Evolutionary conservation across 2,797 vertebrate genomes (phyloP), one percentile per base, ranked within the genome.

Genomic region (Siniperca obscura): DNA sequence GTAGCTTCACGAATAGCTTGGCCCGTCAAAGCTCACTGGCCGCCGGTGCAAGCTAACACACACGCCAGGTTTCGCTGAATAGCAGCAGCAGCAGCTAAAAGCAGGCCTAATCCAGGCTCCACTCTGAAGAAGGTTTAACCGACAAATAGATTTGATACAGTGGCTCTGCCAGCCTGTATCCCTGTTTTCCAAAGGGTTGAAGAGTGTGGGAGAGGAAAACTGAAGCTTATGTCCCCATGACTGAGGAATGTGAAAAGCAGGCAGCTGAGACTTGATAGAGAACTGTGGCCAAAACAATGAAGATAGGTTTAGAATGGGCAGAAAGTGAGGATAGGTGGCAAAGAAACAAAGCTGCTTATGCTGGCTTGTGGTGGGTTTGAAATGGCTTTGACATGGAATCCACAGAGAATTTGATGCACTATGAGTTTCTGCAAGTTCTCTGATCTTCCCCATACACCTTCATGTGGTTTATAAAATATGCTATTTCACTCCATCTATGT

Each of bases 81-180:
- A 87, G 74, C 76, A 84, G 50, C 76, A 78, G 57, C 67, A 81
- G 83, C 42, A 62, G 81, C 82, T 81, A 87, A 79, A 86, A 71
- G 25, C 50, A 76, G 77, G 69, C 61, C 64, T 89, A 82, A 91
- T 91, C 90, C 90, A 83, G 71, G 61, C 78, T 86, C 60, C 38
- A 22, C 85, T 83, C 80, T 61, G 77, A 85, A 76, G 77, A 87
- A 80, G 84, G 73, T 89, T 90, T 84, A 83, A 78, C 89, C 25
- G 67, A 90, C 87, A 89, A 89, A 89, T 84, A 84, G 86, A 92
- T 93, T 93, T 86, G 89, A 89, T 88, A 85, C 86, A 90, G 85
- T 25, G 27, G 59, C 78, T 85, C 53, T 42, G 57, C 86, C 86
- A 78, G 81, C 66, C 61, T 14, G 22, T 62, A 79, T 85, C 81